Conservation (phyloP, 2,113 vertebrate species). For the Guaruba guarouba region DNA sequence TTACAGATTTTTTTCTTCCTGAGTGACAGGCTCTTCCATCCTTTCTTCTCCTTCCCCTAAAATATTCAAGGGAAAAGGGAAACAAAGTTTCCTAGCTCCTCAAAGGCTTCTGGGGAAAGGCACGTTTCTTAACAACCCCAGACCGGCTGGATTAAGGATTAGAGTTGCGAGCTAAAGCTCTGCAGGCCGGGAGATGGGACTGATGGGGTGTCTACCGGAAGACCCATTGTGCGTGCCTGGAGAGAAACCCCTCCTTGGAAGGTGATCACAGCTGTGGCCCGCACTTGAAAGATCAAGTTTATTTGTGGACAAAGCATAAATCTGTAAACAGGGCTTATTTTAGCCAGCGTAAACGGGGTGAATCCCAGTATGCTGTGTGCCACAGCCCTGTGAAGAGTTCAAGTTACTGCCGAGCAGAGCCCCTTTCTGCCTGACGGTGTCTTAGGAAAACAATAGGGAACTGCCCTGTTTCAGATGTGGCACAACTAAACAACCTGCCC, state of each 20-base stretch:
- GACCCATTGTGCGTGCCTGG: neutral
- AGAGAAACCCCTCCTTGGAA: neutral
- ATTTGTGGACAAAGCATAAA: neutral
- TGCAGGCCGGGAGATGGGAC: neutral
- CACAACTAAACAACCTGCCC: neutral
- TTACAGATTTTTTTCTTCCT: neutral
- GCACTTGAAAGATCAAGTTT: neutral
- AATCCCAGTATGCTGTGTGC: neutral
- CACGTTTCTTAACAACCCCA: neutral
- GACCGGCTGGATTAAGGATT: neutral
- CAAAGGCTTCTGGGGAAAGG: neutral
- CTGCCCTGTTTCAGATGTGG: neutral
- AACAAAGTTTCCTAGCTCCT: neutral
- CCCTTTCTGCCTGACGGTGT: neutral
- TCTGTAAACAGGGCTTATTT: constrained; percentile 24
- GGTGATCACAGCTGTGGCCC: neutral
- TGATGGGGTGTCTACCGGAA: neutral
- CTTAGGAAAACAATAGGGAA: neutral
- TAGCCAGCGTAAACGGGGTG: neutral
- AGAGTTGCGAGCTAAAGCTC: neutral
- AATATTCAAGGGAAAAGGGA: neutral
- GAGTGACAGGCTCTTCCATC: constrained; percentile 26
- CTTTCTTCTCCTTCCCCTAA: neutral
- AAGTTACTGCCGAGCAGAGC: neutral
- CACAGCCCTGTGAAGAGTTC: neutral